A percentile compares a stretch with the other conserved stretches of the same genome.
phyloP scores from a whole-genome alignment of 2,888 invertebrate genomes.

The Dendrolimus pini region DNA sequence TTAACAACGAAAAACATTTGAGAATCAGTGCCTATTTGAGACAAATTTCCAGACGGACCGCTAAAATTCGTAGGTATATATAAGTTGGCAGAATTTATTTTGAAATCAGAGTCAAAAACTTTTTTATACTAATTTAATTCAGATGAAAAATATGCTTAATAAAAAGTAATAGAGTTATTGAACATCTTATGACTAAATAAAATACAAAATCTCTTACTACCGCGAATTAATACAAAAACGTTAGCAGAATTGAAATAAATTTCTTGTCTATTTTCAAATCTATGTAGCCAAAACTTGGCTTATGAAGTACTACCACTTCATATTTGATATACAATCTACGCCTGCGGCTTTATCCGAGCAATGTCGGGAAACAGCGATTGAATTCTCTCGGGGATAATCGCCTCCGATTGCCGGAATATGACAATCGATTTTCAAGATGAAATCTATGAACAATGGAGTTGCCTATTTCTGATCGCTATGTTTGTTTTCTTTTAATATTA shows the following conservation, averaged over 20 bases:
- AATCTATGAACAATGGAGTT: not conserved
- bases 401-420: conserved; percentile 12
- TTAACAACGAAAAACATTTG: too few relatives aligned
- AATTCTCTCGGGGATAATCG: conserved; percentile 23
- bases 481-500: too few relatives aligned
- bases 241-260: not conserved
- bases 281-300: not conserved
- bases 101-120: too few relatives aligned
- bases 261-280: not conserved
- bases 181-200: too few relatives aligned
- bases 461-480: too few relatives aligned
- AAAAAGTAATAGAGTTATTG: too few relatives aligned
- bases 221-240: not conserved
- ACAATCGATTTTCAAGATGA: conserved; percentile 1
- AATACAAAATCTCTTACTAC: not conserved
- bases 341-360: conserved; percentile 19
- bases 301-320: conserved; percentile 1
- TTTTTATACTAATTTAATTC: too few relatives aligned
- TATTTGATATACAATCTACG: conserved; percentile 9
- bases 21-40: too few relatives aligned
- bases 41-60: too few relatives aligned
- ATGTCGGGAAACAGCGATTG: conserved; percentile 18
- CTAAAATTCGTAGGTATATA: too few relatives aligned
- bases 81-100: too few relatives aligned
- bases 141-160: too few relatives aligned